Evolutionary conservation across 2,888 invertebrate species (phyloP), one percentile per base, ranked within the genome.

Genomic region (Cremastobaeus sp.): DNA sequence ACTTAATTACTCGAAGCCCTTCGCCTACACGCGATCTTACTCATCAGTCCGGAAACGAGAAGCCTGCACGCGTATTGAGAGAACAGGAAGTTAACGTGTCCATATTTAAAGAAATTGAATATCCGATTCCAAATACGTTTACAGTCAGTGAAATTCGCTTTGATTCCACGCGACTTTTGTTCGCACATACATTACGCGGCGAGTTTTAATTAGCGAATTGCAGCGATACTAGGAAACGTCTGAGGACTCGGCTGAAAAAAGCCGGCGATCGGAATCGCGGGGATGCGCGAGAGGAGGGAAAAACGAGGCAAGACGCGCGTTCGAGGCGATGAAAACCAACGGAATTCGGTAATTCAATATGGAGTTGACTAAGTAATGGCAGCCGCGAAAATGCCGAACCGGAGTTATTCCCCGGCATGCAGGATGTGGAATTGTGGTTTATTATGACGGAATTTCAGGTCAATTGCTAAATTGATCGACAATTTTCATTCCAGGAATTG

Each of bases 401-500:
- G 35, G n/a, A 54, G 55, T 54, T 52, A 52, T 50, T 39, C 39
- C 47, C 39, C 37, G 34, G 60, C 55, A 80, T 78, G 82, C 82
- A 82, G 81, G 81, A 76, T 62, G 82, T 77, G 78, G 79, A 76
- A 84, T 81, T 82, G 83, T 74, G 76, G 76, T 83, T 83, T 82
- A 82, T 84, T 83, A 82, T 78, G 70, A 70, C 76, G 84, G 83
- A 83, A 85, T 85, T 84, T 83, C 80, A 84, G 84, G 85, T 83
- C 85, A 85, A 85, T 85, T 85, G 84, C 77, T 84, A 84, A 84
- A 85, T 84, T 84, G 85, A 85, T 85, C 85, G 81, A 77, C 84
- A 84, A 85, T 85, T 85, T 83, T 84, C 84, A 84, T 85, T 85
- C 84, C 83, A 76, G 76, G 84, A 84, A 85, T 84, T 84, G 82